Base-by-base conservation (phyloP, 2,888 invertebrate species). In the Cylindroiulus punctatus region DNA sequence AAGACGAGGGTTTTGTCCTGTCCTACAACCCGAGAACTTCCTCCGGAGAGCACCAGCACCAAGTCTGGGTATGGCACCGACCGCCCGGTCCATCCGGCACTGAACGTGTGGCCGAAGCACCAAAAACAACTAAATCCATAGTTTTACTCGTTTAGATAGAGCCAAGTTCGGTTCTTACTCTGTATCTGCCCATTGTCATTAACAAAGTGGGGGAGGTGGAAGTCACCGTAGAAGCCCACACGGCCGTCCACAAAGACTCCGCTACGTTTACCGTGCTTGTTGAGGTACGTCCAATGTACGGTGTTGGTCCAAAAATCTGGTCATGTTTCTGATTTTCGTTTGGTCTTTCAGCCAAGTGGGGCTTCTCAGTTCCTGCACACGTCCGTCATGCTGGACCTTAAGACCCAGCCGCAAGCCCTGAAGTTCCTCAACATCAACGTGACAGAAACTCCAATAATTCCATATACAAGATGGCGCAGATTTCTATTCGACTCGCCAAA, bases 131-230 rank as follows among this genome's bases (percentile, higher is more conserved):
- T 44, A 47, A 44, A 44, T 47, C 84, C 3, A 44, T 47, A 65
- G 44, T 87, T 57, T 84, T 85, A 57, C 30, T 30, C 36, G 88
- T 89, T n/a, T 88, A 91, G 91, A 89, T 92, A 88, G 90, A 90
- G 87, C 90, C 91, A 5, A 90, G 91, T 5, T 88, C 90, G 84
- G 89, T 91, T 3, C 89, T 94, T 52, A 94, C 96, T 52, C 91
- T 93, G n/a, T 91, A 92, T 88, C 89, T 93, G 88, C 93, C 93
- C 12, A 90, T 93, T 42, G 91, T 92, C n/a, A 91, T 93, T 14
- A 90, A 89, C 14, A 93, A 94, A 40, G 92, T 96, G 32, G 93
- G 93, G 1, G 89, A 91, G 12, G 89, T 93, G 32, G 90, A 90
- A 65, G 90, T 93, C 52, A 90, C 90, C 4, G 90, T 93, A 36